Evolutionary conservation across 1,140 invertebrate species (phyloP).

Genomic region (Cepaea nemoralis): DNA sequence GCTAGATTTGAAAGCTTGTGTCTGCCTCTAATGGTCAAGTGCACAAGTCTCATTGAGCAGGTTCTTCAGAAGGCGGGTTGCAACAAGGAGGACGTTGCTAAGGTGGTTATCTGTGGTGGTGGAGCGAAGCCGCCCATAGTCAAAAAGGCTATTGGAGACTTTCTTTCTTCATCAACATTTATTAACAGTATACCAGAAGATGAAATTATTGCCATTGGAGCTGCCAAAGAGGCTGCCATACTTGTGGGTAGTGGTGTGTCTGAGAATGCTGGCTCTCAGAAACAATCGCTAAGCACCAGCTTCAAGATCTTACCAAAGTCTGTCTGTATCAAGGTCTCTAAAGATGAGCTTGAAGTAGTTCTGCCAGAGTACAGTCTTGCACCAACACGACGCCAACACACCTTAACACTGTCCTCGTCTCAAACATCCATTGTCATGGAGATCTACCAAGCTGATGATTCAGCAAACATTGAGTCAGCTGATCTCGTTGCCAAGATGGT

Average conservation of each 20-base stretch:
- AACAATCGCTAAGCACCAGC: constrained; percentile 46
- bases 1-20: constrained; percentile 72
- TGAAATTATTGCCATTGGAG: constrained; percentile 84
- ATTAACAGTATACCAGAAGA: constrained; percentile 78
- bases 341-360: constrained; percentile 46
- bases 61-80: constrained; percentile 90
- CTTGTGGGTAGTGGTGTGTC: constrained; percentile 56
- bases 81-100: constrained; percentile 59
- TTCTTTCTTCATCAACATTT: constrained; percentile 78
- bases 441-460: constrained; percentile 54
- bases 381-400: constrained; percentile 60
- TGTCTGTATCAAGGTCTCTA: constrained; percentile 53
- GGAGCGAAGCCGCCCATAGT: constrained; percentile 82
- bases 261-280: constrained; percentile 44
- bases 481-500: constrained; percentile 47
- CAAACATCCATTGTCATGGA: constrained; percentile 62
- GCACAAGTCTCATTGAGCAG: constrained; percentile 57
- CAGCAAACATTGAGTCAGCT: constrained; percentile 6
- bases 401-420: constrained; percentile 49
- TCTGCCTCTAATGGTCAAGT: constrained; percentile 62
- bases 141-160: constrained; percentile 77
- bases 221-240: constrained; percentile 77
- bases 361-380: constrained; percentile 57
- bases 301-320: constrained; percentile 50
- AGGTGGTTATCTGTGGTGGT: constrained; percentile 81